Conservation (phyloP, 35 echinoderm and acorn worm species). For the Apostichopus japonicus region DNA sequence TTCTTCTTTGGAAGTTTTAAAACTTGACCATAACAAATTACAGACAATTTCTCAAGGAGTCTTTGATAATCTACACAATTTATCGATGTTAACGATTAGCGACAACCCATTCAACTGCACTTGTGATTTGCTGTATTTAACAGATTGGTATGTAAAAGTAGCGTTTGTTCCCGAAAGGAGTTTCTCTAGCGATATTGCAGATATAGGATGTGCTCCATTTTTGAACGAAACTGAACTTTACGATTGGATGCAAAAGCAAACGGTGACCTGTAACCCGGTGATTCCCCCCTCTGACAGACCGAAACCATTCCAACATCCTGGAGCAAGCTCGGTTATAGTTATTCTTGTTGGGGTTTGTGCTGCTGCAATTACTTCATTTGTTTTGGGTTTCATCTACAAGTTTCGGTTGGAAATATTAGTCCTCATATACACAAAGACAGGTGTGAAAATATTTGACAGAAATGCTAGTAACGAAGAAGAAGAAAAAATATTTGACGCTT, state of each 20-base stretch:
- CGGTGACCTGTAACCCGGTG: background rate
- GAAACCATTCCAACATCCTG: background rate
- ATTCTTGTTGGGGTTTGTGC: background rate
- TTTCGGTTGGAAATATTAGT: slow-evolving; percentile 30
- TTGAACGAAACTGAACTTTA: slow-evolving; percentile 43
- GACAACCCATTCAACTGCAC: slow-evolving; percentile 57
- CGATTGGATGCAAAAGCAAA: slow-evolving; percentile 4
- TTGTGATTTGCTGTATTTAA: slow-evolving; percentile 57
- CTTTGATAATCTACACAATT: slow-evolving; percentile 32
- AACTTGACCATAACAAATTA: background rate
- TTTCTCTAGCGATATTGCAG: background rate
- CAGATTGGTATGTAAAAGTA: slow-evolving; percentile 17
- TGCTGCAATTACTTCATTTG: background rate
- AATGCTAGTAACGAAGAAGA: slow-evolving; percentile 20
- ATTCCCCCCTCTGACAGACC: background rate
- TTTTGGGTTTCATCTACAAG: background rate
- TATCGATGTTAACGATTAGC: slow-evolving; percentile 24
- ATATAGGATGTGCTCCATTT: slow-evolving; percentile 31
- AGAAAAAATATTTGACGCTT: slow-evolving; percentile 62
- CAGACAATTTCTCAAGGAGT: background rate
- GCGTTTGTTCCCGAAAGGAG: background rate
- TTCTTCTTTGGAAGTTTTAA: background rate
- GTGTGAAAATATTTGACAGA: background rate
- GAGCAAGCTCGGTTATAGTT: background rate
- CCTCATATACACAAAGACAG: slow-evolving; percentile 33